Conservation (phyloP, 2,797 vertebrate genomes). For the Anomalospiza imberbis region DNA sequence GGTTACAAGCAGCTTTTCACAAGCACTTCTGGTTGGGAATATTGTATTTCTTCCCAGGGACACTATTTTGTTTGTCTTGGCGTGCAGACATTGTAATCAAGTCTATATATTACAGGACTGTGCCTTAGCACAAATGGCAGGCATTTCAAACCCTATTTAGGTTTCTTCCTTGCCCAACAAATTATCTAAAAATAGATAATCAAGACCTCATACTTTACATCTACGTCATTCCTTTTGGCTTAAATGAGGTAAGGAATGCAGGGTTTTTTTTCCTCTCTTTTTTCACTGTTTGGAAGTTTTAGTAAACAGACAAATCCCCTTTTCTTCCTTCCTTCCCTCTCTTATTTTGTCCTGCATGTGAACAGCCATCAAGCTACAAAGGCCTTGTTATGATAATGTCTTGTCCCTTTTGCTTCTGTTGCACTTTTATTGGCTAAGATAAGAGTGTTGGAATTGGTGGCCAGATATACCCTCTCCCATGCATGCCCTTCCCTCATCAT, state of each 20-base stretch:
- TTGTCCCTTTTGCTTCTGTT: background rate
- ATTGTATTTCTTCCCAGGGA: constrained; percentile 71
- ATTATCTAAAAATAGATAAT: constrained; percentile 69
- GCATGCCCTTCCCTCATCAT: background rate
- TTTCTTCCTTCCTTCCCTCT: background rate
- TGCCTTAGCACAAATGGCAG: constrained; percentile 32
- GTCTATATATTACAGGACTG: constrained; percentile 56
- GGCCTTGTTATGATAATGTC: background rate
- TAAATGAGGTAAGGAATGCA: background rate
- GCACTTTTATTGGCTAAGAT: background rate
- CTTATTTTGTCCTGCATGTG: background rate
- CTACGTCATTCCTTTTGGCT: constrained; percentile 34
- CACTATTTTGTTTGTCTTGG: constrained; percentile 71
- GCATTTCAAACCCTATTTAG: constrained; percentile 63
- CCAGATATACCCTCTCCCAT: background rate
- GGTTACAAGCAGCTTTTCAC: constrained; percentile 70
- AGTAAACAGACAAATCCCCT: background rate
- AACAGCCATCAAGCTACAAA: background rate
- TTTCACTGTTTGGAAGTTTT: constrained; percentile 4
- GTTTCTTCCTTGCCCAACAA: constrained; percentile 62
- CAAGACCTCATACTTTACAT: constrained; percentile 49
- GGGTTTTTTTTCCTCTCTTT: background rate
- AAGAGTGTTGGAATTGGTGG: background rate
- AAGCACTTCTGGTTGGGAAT: constrained; percentile 68
- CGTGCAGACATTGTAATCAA: constrained; percentile 56